A percentile compares a stretch with the other conserved stretches of the same genome.
Evolutionary conservation across 1,140 invertebrate species (phyloP).

Genomic region (Ericerus pela): DNA sequence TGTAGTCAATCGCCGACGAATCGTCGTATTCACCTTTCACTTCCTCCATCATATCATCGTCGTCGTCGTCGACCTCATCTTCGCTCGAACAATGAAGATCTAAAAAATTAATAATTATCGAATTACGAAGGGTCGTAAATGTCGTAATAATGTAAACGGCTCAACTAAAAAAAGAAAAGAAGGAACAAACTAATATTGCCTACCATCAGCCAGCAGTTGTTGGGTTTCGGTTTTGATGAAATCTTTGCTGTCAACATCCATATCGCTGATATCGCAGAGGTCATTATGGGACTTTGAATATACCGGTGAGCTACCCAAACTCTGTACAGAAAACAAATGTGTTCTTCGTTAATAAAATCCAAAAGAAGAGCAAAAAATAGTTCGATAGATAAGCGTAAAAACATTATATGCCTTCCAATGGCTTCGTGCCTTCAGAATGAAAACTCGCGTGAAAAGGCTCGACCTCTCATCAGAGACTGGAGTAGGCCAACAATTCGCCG

Average conservation of each 20-base stretch:
- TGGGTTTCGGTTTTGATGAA: slow-evolving; percentile 15
- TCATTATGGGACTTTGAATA: slow-evolving; percentile 7
- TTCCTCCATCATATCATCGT: slow-evolving; percentile 45
- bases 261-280: slow-evolving; percentile 13
- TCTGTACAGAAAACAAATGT: not conserved
- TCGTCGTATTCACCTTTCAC: slow-evolving; percentile 37
- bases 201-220: slow-evolving; percentile 17
- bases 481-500: too few relatives aligned
- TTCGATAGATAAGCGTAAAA: too few relatives aligned
- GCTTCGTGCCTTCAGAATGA: not conserved
- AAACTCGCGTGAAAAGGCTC: not conserved
- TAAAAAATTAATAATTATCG: slow-evolving; percentile 22
- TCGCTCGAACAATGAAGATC: slow-evolving; percentile 59
- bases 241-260: slow-evolving; percentile 15
- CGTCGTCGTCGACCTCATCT: slow-evolving; percentile 30
- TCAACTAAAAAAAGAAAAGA: not conserved
- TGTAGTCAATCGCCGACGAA: slow-evolving; percentile 44
- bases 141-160: not conserved
- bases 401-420: not conserved
- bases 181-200: not conserved
- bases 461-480: too few relatives aligned
- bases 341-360: too few relatives aligned
- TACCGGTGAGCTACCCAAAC: not conserved
- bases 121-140: not conserved
- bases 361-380: too few relatives aligned